Evolutionary conservation across 1,140 invertebrate species (phyloP), one percentile per base, ranked within the genome.

Genomic region (Drosophila dunni): DNA sequence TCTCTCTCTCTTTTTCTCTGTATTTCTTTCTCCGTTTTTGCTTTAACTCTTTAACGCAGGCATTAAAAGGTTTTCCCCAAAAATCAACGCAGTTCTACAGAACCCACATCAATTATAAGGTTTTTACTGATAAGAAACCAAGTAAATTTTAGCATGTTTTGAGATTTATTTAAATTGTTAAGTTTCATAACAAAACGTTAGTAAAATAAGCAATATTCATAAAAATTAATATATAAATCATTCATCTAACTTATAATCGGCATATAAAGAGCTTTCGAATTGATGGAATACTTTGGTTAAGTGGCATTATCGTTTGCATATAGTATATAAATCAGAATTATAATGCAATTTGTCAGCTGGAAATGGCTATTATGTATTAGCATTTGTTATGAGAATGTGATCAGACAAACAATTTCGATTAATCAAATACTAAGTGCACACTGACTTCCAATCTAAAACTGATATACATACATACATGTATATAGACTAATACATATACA

Each of bases 361-460:
- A n/a, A 40, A 40, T 29, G 10, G 24, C 29, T 33, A 24, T 24
- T 51, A 34, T 51, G 24, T 51, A 51, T n/a, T 33, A 50, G 46
- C 46, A 50, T 29, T 51, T 29, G 24, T 29, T 51, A 33, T 36
- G 29, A 17, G 15, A 17, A 54, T 34, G 8, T 60, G 20, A 5
- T 33, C 24, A 17, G 11, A 24, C 7, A 62, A 29, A 29, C 24
- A 50, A 29, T 65, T 33, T 1, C n/a, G 13, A 44, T 65, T 44
- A 56, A 66, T 66, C 44, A 67, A 61, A 24, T 15, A n/a, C 20
- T 8, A 48, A 45, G 33, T 51, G 44, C 48, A 45, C 6, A n/a
- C 9, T 38, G 15, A 3, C 40, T 64, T 29, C 24, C 40, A 48
- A 53, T 54, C 50, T 63, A 56, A 34, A 20, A 17, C 50, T 15